Conservation (phyloP, 2,113 vertebrate genomes). For the Acrocephalus arundinaceus region DNA sequence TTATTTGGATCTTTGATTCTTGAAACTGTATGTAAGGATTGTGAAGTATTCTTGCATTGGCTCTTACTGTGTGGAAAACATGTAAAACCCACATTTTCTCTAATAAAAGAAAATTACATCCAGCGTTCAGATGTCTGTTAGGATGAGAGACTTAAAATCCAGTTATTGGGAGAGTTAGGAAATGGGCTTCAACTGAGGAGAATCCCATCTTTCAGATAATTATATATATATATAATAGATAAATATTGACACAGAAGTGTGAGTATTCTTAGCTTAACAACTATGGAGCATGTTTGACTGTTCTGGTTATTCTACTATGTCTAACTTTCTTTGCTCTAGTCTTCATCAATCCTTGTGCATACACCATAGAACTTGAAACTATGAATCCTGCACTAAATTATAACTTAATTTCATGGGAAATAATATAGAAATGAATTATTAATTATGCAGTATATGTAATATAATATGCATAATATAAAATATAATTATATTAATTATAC, state of each 20-base stretch:
- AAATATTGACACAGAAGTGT: background rate
- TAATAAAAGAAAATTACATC: background rate
- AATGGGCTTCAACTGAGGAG: background rate
- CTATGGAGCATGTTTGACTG: background rate
- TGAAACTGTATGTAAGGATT: background rate
- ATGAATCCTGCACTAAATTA: background rate
- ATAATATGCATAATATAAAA: background rate
- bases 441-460: background rate
- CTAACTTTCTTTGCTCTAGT: background rate
- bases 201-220: background rate
- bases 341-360: background rate
- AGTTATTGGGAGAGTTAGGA: background rate
- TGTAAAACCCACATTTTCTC: background rate
- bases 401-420: background rate
- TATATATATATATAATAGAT: background rate
- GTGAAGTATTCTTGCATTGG: background rate
- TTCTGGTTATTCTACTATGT: background rate
- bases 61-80: background rate
- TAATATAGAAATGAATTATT: background rate
- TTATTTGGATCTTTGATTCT: background rate
- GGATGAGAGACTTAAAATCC: background rate
- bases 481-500: background rate
- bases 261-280: background rate
- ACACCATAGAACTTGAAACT: background rate
- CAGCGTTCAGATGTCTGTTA: background rate